These are phyloP conservation scores for Galbula dea DNA, from an alignment of 2,113 vertebrate species.

Conservation along the genomic window DNA sequence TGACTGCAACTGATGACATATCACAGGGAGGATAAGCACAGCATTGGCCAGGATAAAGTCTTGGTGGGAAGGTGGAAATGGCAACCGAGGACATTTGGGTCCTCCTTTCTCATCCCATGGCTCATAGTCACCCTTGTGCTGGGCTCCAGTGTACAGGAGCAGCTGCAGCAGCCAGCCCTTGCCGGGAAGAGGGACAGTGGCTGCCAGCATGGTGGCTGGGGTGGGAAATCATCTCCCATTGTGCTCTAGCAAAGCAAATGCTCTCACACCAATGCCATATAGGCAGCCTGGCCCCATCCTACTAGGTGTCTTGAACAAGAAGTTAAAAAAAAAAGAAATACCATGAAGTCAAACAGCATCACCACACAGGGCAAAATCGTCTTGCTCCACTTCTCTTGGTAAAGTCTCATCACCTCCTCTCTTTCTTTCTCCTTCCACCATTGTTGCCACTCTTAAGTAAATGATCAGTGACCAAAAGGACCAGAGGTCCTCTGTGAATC, in stretches of 20 bases:
- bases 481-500: too few relatives aligned
- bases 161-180: background rate
- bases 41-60: too few relatives aligned
- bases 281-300: background rate
- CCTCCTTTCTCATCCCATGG: background rate
- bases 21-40: background rate
- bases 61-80: background rate
- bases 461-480: background rate
- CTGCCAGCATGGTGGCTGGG: background rate
- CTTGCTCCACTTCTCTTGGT: background rate
- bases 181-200: accelerated
- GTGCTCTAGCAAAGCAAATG: accelerated
- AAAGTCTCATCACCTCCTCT: background rate
- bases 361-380: background rate
- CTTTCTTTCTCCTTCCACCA: background rate
- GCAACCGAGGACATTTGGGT: accelerated
- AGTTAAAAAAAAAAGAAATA: background rate
- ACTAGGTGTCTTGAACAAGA: background rate
- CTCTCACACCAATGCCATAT: accelerated
- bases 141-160: accelerated
- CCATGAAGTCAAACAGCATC: background rate
- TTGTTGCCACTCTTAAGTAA: background rate
- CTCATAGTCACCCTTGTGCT: too few relatives aligned
- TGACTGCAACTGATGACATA: background rate
- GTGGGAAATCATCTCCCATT: background rate